Evolutionary conservation across 2,797 vertebrate species (phyloP), one percentile per base, ranked within the genome.

Genomic region (Sebastes flavidus): DNA sequence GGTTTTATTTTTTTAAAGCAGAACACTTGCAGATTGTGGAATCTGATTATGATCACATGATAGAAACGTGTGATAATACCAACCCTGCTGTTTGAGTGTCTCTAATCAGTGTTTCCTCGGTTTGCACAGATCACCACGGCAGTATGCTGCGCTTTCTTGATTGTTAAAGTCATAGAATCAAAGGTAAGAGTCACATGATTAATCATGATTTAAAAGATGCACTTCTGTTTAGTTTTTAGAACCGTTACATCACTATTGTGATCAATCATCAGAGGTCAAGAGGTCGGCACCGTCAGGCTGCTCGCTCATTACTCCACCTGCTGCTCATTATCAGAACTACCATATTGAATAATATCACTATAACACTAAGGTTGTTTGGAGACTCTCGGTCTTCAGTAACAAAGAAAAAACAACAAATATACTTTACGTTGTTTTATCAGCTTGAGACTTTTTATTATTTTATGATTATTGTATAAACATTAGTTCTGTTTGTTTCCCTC

Each of bases 81-180:
- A 2, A n/a, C 29, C 54, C 18, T 6, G 36, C 25, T 32, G n/a
- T 14, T 5, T 6, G 18, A 14, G 49, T 22, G 62, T 63, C 16
- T 72, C 14, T 62, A 5, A 78, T 46, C 1, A 3, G 24, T 18
- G 55, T 22, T 38, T 46, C 55, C 4, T 56, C 4, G 63, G 16
- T 46, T 2, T 58, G 12, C 87, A 5, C 96, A 99, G 98, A 94
- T 99, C 90, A 98, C 97, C 68, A 99, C 98, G 63, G 95, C 97
- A 78, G 93, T 96, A 94, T 97, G 97, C 94, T 98, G 96, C 93
- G 97, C 96, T 89, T 99, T 99, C 95, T 93, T 99, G 89, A 97
- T 99, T 77, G 94, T 93, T 77, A 99, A 99, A 96, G 98, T 99
- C 79, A 97, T 99, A 94, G 92, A 98, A 86, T 98, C 98, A 79